These are phyloP conservation scores for Grantiella picta DNA, from an alignment of 2,113 vertebrate species.

Conservation along the genomic window DNA sequence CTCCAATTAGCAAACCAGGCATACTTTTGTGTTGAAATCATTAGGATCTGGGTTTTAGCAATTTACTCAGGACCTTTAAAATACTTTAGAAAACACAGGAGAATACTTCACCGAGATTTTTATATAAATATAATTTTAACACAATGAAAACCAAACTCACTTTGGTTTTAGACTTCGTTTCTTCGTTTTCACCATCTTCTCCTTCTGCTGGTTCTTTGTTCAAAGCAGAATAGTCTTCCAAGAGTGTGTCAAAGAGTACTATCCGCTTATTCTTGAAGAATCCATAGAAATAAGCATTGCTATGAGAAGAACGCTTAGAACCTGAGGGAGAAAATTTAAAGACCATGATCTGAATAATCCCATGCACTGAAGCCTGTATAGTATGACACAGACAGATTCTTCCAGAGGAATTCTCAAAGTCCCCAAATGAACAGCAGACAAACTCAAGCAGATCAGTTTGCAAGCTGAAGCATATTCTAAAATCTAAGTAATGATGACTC, in stretches of 20 bases:
- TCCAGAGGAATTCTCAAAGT: not conserved
- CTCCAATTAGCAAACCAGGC: not conserved
- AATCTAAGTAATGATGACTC: not conserved
- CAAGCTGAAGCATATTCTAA: not conserved
- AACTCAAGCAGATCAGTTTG: not conserved
- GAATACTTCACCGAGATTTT: not conserved
- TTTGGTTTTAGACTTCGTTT: conserved; percentile 79
- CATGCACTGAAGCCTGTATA: not conserved
- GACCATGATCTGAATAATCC: not conserved
- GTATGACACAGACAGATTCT: not conserved
- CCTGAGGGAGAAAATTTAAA: conserved; percentile 71
- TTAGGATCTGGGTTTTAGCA: not conserved
- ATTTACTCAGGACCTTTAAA: not conserved
- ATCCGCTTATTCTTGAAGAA: conserved; percentile 99
- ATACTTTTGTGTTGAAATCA: not conserved
- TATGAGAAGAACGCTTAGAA: conserved; percentile 97
- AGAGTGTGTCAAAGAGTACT: conserved; percentile 94
- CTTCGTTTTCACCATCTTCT: conserved; percentile 74
- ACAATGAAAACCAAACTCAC: conserved; percentile 30
- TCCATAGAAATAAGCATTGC: conserved; percentile 98
- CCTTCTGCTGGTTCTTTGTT: conserved; percentile 81
- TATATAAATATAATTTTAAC: not conserved
- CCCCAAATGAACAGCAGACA: not conserved
- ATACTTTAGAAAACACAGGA: not conserved
- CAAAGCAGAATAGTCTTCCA: conserved; percentile 92